phyloP scores from a whole-genome alignment of 2,888 invertebrate species.

The Pherbina coryleti region DNA sequence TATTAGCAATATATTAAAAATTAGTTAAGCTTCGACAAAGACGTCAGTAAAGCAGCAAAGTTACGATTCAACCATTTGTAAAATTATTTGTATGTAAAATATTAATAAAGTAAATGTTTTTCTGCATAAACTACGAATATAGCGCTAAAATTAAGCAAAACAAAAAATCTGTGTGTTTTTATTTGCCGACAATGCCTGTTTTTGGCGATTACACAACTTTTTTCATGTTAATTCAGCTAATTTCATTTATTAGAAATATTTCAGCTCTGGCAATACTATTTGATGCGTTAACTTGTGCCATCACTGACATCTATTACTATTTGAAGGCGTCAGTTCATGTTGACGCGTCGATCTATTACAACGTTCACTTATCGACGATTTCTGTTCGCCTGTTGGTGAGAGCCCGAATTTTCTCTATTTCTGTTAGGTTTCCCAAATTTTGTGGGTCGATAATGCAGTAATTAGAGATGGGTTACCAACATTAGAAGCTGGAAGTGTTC shows the following conservation, averaged over 20 bases:
- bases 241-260: too few species aligned
- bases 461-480: neutral
- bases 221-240: neutral
- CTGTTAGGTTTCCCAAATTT: neutral
- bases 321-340: neutral
- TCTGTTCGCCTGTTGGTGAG: neutral
- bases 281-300: neutral
- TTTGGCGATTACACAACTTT: neutral
- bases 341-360: neutral
- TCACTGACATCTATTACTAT: neutral
- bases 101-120: too few species aligned
- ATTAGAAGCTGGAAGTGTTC: too few species aligned
- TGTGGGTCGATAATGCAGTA: neutral
- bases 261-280: neutral
- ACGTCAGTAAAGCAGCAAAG: too few species aligned
- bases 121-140: neutral
- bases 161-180: neutral
- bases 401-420: neutral
- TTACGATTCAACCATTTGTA: too few species aligned
- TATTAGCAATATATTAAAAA: conserved; percentile 10
- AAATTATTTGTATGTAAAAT: too few species aligned
- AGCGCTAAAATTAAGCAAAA: neutral
- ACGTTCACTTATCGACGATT: neutral
- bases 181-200: neutral
- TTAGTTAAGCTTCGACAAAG: neutral